Evolutionary conservation across 2,888 invertebrate species (phyloP).

Genomic region (Tiphia femorata): DNA sequence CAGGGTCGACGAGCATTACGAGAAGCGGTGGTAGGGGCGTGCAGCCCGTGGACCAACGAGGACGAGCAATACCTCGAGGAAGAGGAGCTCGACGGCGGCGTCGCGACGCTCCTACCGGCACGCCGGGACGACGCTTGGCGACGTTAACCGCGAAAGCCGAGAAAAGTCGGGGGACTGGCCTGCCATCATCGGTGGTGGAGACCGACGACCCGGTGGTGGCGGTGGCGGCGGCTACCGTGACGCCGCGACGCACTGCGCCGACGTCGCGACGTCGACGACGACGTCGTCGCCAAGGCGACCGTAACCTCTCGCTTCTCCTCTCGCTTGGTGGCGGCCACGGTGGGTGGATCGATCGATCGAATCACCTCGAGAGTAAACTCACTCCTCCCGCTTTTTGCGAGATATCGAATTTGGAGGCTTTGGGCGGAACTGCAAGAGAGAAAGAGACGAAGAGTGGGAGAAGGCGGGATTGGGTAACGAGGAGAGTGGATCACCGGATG

Average conservation of each 20-base stretch:
- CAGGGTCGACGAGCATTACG: slow-evolving; percentile 1
- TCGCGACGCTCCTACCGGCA: slow-evolving; percentile 6
- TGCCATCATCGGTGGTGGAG: slow-evolving; percentile 38
- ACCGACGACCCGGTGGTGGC: slow-evolving; percentile 48
- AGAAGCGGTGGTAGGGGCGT: too few relatives aligned
- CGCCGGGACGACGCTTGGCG: slow-evolving; percentile 21
- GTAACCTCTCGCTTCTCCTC: slow-evolving; percentile 51
- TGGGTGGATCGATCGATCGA: slow-evolving; percentile 37
- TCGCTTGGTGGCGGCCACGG: background rate
- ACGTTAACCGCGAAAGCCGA: slow-evolving; percentile 40
- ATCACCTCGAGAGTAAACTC: background rate
- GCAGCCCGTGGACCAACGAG: too few relatives aligned
- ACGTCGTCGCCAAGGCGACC: slow-evolving; percentile 80
- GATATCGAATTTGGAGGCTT: background rate
- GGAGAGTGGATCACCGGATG: too few relatives aligned
- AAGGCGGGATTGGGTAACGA: too few relatives aligned
- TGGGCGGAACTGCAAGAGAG: too few relatives aligned
- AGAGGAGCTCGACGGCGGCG: slow-evolving; percentile 17
- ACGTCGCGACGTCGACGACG: slow-evolving; percentile 69
- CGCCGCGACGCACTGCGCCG: slow-evolving; percentile 59
- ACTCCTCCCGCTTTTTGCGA: background rate
- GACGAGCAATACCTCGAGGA: too few relatives aligned
- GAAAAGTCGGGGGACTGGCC: slow-evolving; percentile 51
- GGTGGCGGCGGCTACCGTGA: slow-evolving; percentile 41
- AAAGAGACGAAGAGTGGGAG: too few relatives aligned